Base-by-base conservation (phyloP, 64 coral and sea anemone species). In the Acropora yongei region DNA sequence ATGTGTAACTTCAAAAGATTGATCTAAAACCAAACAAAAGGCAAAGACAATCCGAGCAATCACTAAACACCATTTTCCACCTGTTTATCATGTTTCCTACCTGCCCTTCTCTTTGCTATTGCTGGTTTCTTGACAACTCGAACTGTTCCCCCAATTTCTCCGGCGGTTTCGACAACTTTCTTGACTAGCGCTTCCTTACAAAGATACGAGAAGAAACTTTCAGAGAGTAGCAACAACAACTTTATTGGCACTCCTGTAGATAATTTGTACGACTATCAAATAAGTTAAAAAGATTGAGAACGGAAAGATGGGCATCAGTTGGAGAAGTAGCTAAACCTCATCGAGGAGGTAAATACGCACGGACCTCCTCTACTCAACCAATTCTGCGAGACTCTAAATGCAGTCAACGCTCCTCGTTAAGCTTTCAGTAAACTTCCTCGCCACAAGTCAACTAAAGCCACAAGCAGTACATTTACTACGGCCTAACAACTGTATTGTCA, bases 71-170 rank as follows among this genome's bases (percentile, higher is more conserved):
- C 3, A 3, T 46, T 48, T 47, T 8, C 19, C 5, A 3, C 14
- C 44, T 66, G 45, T 4, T 2, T n/a, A 47, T 45, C 3, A 12
- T 83, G 57, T 17, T 7, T 68, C 45, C 6, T 83, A 2, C 41
- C 72, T 3, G 46, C 30, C n/a, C 3, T 49, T 85, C 68, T 47
- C 41, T 68, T 71, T 39, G 41, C 8, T 39, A 72, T 49, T 66
- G 7, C 39, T 6, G 82, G 44, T 85, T 85, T 85, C 63, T 66
- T 93, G 5, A 93, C 76, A 45, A 79, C 20, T 8, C 76, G 75
- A 50, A 88, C 65, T 0, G 71, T 68, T 87, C 91, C 91, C 44
- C 91, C 91, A n/a, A 93, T 67, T 73, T 79, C 65, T 49, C 39
- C 63, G 3, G 91, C 91, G 4, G 83, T 57, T 40, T 80, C 63